Evolutionary conservation across 1,140 invertebrate species (phyloP).

Genomic region (Drosophila miranda): DNA sequence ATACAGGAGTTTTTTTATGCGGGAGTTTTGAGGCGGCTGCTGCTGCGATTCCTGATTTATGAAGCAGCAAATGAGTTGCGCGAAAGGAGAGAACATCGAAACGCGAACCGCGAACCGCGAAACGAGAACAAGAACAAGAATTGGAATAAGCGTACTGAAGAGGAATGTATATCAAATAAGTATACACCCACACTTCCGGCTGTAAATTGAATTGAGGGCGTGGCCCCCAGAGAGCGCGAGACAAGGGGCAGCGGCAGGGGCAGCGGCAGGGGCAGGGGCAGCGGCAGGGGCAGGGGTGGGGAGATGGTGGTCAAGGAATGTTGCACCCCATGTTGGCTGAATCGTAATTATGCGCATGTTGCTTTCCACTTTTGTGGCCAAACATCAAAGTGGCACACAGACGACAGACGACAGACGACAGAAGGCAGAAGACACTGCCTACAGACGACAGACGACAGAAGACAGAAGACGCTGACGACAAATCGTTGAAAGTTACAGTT

Average conservation of each 20-base stretch:
- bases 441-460: slow-evolving; percentile 31
- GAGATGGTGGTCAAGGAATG: slow-evolving; percentile 44
- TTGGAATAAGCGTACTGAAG: slow-evolving; percentile 10
- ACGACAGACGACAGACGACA: neutral
- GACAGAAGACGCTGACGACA: slow-evolving; percentile 59
- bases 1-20: slow-evolving; percentile 67
- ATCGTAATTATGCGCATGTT: slow-evolving; percentile 71
- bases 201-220: slow-evolving; percentile 78
- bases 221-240: slow-evolving; percentile 11
- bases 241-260: too few relatives aligned
- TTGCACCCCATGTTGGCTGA: slow-evolving; percentile 44
- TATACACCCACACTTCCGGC: slow-evolving; percentile 79
- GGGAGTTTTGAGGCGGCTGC: slow-evolving; percentile 57
- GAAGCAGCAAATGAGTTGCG: slow-evolving; percentile 69
- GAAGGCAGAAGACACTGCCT: slow-evolving; percentile 45
- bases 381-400: slow-evolving; percentile 60
- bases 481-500: slow-evolving; percentile 80
- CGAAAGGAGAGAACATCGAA: slow-evolving; percentile 20
- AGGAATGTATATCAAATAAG: slow-evolving; percentile 58
- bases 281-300: neutral
- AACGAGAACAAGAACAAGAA: slow-evolving; percentile 13
- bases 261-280: too few relatives aligned
- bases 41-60: slow-evolving; percentile 75
- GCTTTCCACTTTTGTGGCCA: slow-evolving; percentile 55
- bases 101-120: neutral